Conservation (phyloP, 2,113 vertebrate species). For the Chaetura pelagica region DNA sequence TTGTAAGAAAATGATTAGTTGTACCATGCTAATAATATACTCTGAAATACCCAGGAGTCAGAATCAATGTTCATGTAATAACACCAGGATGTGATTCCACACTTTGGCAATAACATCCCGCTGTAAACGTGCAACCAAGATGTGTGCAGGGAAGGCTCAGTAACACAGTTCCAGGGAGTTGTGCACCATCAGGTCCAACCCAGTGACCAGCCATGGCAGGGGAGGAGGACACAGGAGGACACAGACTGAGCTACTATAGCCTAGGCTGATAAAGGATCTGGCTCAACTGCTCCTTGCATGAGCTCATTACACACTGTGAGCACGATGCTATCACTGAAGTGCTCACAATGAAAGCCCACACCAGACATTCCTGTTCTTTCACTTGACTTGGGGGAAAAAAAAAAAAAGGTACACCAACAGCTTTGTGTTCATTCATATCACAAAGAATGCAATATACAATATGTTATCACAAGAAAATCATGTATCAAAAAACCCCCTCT, state of each 20-base stretch:
- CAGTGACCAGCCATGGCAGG: not conserved
- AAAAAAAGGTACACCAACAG: not conserved
- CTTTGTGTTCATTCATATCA: not conserved
- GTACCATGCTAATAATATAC: not conserved
- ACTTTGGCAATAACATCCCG: not conserved
- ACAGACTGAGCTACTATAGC: not conserved
- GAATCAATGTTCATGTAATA: not conserved
- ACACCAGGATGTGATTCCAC: not conserved
- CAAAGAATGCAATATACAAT: not conserved
- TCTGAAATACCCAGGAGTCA: not conserved
- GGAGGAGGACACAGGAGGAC: not conserved
- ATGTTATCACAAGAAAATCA: not conserved
- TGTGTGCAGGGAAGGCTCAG: not conserved
- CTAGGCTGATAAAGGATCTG: not conserved
- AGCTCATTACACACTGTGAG: not conserved
- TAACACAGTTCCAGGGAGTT: not conserved
- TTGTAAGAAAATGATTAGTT: not conserved
- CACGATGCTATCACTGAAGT: not conserved
- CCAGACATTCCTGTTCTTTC: not conserved
- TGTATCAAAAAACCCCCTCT: not conserved
- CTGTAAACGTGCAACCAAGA: not conserved
- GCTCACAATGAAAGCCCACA: not conserved
- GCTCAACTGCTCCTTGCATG: not conserved
- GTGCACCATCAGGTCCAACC: not conserved
- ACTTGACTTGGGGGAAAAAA: not conserved